phyloP scores from a whole-genome alignment of 2,888 invertebrate genomes.

The Micropterix aruncella region DNA sequence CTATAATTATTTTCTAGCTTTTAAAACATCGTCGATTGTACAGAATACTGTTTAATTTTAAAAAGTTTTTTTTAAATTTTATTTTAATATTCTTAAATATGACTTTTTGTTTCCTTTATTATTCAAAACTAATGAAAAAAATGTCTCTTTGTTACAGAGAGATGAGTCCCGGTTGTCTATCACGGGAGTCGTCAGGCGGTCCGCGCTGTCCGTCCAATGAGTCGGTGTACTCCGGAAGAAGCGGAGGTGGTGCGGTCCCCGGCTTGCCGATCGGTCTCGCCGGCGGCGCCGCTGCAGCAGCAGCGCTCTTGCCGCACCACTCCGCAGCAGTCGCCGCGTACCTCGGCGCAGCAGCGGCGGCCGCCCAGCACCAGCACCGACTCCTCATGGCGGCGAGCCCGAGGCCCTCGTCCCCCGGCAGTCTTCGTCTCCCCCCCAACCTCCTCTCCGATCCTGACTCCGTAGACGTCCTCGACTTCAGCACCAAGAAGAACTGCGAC shows the following conservation, averaged over 20 bases:
- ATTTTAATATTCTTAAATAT: too few relatives aligned
- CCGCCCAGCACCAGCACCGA: conserved; percentile 61
- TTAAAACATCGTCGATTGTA: too few relatives aligned
- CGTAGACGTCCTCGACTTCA: conserved; percentile 65
- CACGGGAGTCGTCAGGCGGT: conserved; percentile 63
- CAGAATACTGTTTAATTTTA: too few relatives aligned
- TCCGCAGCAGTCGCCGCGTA: conserved; percentile 75
- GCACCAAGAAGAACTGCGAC: conserved; percentile 50
- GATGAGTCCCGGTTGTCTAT: conserved; percentile 67
- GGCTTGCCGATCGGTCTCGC: conserved; percentile 52
- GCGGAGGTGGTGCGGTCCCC: conserved; percentile 48
- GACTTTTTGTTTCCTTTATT: too few relatives aligned
- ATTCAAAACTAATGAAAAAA: too few relatives aligned
- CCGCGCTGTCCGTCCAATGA: conserved; percentile 66
- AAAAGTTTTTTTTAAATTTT: too few relatives aligned
- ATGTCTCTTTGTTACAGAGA: conserved; percentile 47
- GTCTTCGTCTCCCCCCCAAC: conserved; percentile 22
- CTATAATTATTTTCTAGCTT: too few relatives aligned
- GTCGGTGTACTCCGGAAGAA: conserved; percentile 57
- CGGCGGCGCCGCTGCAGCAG: conserved; percentile 48
- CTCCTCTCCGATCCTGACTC: conserved; percentile 39
- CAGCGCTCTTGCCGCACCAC: conserved; percentile 58
- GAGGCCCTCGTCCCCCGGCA: conserved; percentile 47
- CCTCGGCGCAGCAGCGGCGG: conserved; percentile 57
- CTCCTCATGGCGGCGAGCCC: conserved; percentile 63